A percentile compares a stretch with the other conserved stretches of the same genome.
These are phyloP conservation scores for Temnopleurus reevesii DNA, from an alignment of 53 echinoderm and acorn worm species.

Conservation along the genomic window DNA sequence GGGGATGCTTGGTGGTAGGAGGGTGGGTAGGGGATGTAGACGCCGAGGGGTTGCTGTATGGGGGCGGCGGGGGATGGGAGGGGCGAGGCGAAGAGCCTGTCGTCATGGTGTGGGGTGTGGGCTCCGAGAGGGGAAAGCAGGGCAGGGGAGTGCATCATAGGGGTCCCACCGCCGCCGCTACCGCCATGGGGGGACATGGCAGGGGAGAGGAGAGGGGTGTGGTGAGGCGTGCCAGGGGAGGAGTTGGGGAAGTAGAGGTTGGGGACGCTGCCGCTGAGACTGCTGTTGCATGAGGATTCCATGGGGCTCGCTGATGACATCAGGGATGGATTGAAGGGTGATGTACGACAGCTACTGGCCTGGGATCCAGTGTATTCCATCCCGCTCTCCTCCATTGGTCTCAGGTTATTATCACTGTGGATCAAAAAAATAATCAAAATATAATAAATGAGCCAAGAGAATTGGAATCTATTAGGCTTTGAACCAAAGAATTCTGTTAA, in stretches of 20 bases:
- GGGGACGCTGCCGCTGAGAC: slow-evolving; percentile 83
- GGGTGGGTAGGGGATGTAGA: slow-evolving; percentile 34
- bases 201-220: slow-evolving; percentile 26
- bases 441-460: too few relatives aligned
- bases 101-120: slow-evolving; percentile 8
- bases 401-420: slow-evolving; percentile 54
- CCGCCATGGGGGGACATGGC: slow-evolving; percentile 27
- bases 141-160: neutral
- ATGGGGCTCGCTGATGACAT: slow-evolving; percentile 48
- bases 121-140: neutral
- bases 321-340: slow-evolving; percentile 56
- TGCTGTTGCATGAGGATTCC: slow-evolving; percentile 59
- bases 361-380: slow-evolving; percentile 36
- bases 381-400: slow-evolving; percentile 4
- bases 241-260: slow-evolving; percentile 64
- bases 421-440: neutral
- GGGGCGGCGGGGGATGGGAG: slow-evolving; percentile 49
- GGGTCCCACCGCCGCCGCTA: neutral
- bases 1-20: slow-evolving; percentile 11
- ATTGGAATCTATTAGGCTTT: too few relatives aligned
- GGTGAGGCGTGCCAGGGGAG: slow-evolving; percentile 48
- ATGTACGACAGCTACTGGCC: slow-evolving; percentile 36
- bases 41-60: neutral
- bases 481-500: too few relatives aligned
- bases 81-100: slow-evolving; percentile 21